Base-by-base conservation (phyloP, 1,140 invertebrate species). In the Cardiocondyla obscurior region DNA sequence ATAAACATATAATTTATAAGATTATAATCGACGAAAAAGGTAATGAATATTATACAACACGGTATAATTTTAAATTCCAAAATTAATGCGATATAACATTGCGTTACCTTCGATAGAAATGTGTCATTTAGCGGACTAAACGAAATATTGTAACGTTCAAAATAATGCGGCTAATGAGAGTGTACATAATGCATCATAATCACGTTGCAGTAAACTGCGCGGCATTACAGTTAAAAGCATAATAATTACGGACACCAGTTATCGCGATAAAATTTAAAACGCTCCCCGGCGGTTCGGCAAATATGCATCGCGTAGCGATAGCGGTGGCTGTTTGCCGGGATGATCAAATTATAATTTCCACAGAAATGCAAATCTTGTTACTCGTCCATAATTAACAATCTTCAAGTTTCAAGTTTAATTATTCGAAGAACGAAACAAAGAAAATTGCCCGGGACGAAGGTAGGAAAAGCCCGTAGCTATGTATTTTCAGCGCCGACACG, bases 261-360 rank as follows among this genome's bases (percentile, higher is more conserved):
- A 77, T 53, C 44, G 74, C 46, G 22, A 77, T 79, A 67, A 79
- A 79, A 79, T 69, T 79, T 79, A 39, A 79, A 79, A 79, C 46
- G 49, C n/a, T 79, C 74, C 62, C 74, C 53, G n/a, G 46, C 22
- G 74, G 39, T 25, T 53, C 44, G 16, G 19, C 49, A 49, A n/a
- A 76, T 46, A 64, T 19, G 14, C 28, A 58, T 46, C 22, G 19
- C 36, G 10, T 30, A 62, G 25, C 36, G 28, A 60, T 30, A 60
- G 16, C 5, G n/a, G n/a, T 30, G 44, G 57, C 14, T 19, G 12
- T 39, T 65, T 33, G 62, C 12, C 33, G 19, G 33, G n/a, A 79
- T 53, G 16, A 67, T 77, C 33, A 30, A 53, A 55, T 79, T 69
- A 42, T 69, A 53, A 39, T 67, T 53, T 42, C 2, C 60, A 16